phyloP scores from a whole-genome alignment of 2,888 invertebrate genomes.

The Aspidiotus destructor region DNA sequence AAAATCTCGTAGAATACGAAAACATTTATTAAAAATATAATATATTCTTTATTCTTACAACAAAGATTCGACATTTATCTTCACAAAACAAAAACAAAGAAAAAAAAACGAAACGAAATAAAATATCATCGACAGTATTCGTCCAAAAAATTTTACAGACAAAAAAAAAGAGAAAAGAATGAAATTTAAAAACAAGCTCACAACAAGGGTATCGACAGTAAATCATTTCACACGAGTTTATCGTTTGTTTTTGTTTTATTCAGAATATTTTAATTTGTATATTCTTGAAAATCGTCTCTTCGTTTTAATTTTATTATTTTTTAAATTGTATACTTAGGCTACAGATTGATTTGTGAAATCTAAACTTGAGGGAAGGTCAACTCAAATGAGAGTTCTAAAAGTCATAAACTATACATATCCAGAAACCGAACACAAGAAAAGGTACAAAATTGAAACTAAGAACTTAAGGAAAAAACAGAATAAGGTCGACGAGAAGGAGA shows the following conservation, averaged over 20 bases:
- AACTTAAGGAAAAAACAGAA: no score
- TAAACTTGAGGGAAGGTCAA: no score
- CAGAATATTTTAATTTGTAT: no score
- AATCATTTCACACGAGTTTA: not conserved
- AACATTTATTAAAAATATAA: conserved; percentile 27
- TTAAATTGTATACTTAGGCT: no score
- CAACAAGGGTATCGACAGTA: conserved; percentile 19
- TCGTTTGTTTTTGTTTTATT: no score
- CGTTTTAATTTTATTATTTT: no score
- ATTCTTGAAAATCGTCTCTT: no score
- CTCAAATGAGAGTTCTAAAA: no score
- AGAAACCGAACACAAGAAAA: conserved; percentile 8
- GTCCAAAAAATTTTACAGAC: conserved; percentile 12
- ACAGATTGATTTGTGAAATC: no score
- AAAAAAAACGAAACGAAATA: conserved; percentile 11
- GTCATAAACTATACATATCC: conserved; percentile 2
- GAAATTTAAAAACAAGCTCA: conserved; percentile 22
- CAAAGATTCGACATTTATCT: conserved; percentile 1
- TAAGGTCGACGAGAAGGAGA: no score
- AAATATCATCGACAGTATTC: conserved; percentile 5
- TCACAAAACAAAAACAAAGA: conserved; percentile 16
- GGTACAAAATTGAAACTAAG: not conserved
- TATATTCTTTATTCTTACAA: conserved; percentile 6
- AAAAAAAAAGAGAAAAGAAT: conserved; percentile 8
- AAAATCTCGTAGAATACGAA: conserved; percentile 9